Conservation (phyloP, 2,113 vertebrate species). For the Sisor rabdophorus region DNA sequence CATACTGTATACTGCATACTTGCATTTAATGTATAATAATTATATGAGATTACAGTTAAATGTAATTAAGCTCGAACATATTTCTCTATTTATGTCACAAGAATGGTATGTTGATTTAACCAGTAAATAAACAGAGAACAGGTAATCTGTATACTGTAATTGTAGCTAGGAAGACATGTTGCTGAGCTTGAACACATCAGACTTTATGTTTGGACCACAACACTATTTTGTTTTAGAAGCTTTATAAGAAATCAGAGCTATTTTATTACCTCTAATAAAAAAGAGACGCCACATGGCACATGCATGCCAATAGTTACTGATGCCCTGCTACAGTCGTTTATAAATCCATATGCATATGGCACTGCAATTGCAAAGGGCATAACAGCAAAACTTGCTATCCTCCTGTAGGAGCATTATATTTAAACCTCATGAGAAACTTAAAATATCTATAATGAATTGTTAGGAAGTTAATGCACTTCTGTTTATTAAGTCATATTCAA, state of each 20-base stretch:
- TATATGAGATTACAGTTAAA: not conserved
- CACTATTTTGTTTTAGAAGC: not conserved
- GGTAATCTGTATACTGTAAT: not conserved
- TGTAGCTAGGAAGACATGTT: not conserved
- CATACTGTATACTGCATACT: not conserved
- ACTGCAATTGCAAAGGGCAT: not conserved
- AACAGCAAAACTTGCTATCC: not conserved
- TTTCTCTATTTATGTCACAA: not conserved
- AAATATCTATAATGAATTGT: no score
- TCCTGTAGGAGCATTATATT: not conserved
- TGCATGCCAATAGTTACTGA: not conserved
- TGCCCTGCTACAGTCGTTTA: not conserved
- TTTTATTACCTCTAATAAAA: not conserved
- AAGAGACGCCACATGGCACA: not conserved
- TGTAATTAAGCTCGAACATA: not conserved
- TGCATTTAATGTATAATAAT: not conserved
- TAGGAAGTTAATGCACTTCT: no score
- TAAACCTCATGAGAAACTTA: not conserved
- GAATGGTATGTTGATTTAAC: slow-evolving; percentile 4
- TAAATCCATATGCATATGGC: not conserved
- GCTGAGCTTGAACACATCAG: not conserved
- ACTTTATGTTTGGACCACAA: slow-evolving; percentile 5
- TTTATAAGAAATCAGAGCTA: not conserved
- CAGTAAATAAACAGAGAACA: slow-evolving; percentile 2
- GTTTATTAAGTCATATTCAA: no score